These are phyloP conservation scores for Melikaiella ostensackeni DNA, from an alignment of 2,888 invertebrate species.

Conservation along the genomic window DNA sequence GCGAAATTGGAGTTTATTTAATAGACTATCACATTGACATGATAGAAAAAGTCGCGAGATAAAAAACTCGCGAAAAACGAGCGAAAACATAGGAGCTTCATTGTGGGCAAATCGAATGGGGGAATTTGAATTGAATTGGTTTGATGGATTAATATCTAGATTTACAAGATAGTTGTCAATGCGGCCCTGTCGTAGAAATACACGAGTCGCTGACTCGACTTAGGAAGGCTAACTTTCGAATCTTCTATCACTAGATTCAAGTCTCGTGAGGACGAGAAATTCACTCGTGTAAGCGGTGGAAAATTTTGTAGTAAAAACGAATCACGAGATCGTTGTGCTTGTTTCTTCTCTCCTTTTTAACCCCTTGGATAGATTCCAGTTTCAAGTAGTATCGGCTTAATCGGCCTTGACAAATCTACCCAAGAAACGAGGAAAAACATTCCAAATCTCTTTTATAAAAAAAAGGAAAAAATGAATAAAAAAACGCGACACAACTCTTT, in stretches of 20 bases:
- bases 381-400: conserved; percentile 14
- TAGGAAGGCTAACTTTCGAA: conserved; percentile 68
- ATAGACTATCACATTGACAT: no score
- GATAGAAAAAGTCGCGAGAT: no score
- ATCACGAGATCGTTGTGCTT: conserved; percentile 36
- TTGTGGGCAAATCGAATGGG: no score
- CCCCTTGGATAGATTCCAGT: conserved; percentile 9
- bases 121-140: no score
- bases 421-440: conserved; percentile 13
- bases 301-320: conserved; percentile 63
- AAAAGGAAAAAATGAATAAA: neutral
- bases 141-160: neutral
- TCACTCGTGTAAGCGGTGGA: conserved; percentile 65
- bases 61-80: no score
- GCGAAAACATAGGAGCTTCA: no score
- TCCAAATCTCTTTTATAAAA: neutral
- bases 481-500: conserved; percentile 12
- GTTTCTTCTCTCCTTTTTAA: conserved; percentile 4
- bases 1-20: no score
- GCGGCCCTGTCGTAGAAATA: conserved; percentile 65
- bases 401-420: conserved; percentile 30
- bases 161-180: conserved; percentile 42
- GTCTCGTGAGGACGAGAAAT: conserved; percentile 61
- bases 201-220: conserved; percentile 55
- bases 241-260: conserved; percentile 59